Percentiles rank a stretch among this genome's conserved stretches.
These are phyloP conservation scores for Phataginus tricuspis DNA, from an alignment of 2,797 vertebrate genomes.

Conservation along the genomic window DNA sequence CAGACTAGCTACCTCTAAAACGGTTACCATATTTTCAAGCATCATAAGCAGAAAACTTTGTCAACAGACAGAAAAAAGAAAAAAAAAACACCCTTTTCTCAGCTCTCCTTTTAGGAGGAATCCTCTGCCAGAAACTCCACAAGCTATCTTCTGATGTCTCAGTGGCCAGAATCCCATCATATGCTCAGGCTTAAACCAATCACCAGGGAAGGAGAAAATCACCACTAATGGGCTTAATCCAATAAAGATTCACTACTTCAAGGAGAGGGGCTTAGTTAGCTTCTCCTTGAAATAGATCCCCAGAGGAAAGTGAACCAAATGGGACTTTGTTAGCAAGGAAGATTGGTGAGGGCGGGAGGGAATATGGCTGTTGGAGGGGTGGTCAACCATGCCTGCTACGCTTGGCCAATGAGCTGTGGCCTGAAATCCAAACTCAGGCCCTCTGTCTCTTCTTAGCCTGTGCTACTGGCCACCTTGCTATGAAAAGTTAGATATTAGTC, in stretches of 20 bases:
- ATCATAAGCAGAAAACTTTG: background rate
- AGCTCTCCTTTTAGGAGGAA: background rate
- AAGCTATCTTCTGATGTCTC: background rate
- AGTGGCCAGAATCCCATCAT: background rate
- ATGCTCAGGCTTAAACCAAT: background rate
- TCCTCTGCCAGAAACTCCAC: background rate
- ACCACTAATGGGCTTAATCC: background rate
- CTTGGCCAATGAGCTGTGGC: background rate
- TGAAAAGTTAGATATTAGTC: background rate
- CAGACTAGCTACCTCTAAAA: background rate
- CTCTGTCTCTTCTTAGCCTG: background rate
- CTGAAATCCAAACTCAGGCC: background rate
- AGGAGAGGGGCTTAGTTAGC: background rate
- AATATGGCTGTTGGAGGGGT: background rate
- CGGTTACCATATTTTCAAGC: background rate
- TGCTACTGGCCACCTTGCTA: background rate
- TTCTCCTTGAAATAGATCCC: background rate
- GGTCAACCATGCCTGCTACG: fast-evolving
- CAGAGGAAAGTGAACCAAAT: background rate
- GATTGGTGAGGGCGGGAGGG: too few relatives aligned
- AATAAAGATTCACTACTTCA: background rate
- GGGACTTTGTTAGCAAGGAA: background rate
- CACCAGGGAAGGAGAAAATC: background rate
- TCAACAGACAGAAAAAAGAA: background rate
- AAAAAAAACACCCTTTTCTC: background rate